phyloP scores from a whole-genome alignment of 2,888 invertebrate genomes.

The Acanthococcus lagerstroemiae region DNA sequence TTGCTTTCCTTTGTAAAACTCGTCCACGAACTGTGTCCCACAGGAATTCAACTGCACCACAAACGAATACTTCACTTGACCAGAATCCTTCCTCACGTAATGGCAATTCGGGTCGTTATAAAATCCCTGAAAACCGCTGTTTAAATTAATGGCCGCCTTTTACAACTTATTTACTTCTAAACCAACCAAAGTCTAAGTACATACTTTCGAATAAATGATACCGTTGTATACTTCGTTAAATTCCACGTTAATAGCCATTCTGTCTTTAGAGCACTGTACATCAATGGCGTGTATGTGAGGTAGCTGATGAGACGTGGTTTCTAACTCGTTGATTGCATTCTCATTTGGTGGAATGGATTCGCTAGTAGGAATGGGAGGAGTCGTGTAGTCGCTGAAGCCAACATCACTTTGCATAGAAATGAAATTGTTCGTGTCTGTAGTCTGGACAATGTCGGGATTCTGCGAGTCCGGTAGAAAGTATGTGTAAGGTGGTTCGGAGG shows the following conservation, averaged over 20 bases:
- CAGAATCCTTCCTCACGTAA: slow-evolving; percentile 62
- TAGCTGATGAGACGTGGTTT: slow-evolving; percentile 46
- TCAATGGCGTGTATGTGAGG: slow-evolving; percentile 65
- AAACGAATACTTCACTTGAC: slow-evolving; percentile 58
- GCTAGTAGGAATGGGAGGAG: neutral
- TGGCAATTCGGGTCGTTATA: slow-evolving; percentile 58
- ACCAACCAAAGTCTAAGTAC: neutral
- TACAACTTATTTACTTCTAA: neutral
- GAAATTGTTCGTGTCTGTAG: neutral
- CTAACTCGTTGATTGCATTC: slow-evolving; percentile 16
- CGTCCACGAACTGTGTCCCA: slow-evolving; percentile 68
- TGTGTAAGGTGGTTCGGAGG: neutral
- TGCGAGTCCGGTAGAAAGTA: slow-evolving; percentile 1
- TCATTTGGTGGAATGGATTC: neutral
- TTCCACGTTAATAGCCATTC: slow-evolving; percentile 71
- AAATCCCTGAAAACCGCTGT: slow-evolving; percentile 47
- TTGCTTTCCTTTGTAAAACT: slow-evolving; percentile 61
- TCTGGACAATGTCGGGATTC: neutral
- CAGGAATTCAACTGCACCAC: slow-evolving; percentile 64
- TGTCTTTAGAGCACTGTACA: slow-evolving; percentile 67
- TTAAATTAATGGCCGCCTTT: neutral
- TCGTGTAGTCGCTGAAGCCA: neutral
- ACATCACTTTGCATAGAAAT: neutral
- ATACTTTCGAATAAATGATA: slow-evolving; percentile 64
- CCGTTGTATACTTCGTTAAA: slow-evolving; percentile 68